Percentiles rank a stretch among this genome's conserved stretches.
These are phyloP conservation scores for Eumaeus atala DNA, from an alignment of 1,140 invertebrate species.

Conservation along the genomic window DNA sequence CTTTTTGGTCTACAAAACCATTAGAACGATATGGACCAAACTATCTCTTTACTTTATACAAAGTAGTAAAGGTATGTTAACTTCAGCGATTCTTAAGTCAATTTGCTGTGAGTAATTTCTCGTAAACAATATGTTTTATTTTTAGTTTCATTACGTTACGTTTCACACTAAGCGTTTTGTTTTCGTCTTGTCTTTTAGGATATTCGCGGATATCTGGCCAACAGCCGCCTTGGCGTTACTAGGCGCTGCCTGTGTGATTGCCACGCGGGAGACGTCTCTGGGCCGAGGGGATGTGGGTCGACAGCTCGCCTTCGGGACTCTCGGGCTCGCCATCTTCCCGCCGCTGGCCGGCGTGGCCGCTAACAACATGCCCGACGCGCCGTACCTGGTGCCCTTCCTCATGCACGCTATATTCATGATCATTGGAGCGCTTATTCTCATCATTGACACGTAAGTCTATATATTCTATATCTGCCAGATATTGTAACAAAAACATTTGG, in stretches of 20 bases:
- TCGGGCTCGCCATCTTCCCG: constrained; percentile 83
- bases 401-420: constrained; percentile 78
- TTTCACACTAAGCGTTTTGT: too few species aligned
- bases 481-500: too few species aligned
- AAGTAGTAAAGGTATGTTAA: too few species aligned
- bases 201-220: constrained; percentile 85
- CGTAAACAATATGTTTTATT: too few species aligned
- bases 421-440: constrained; percentile 78
- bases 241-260: constrained; percentile 85
- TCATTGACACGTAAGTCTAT: constrained; percentile 74
- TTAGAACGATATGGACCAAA: too few species aligned
- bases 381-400: constrained; percentile 74
- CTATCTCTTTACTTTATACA: too few species aligned
- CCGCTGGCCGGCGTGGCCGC: constrained; percentile 78
- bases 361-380: constrained; percentile 43
- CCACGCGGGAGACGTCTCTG: constrained; percentile 84
- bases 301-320: constrained; percentile 84
- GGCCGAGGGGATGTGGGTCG: constrained; percentile 86
- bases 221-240: constrained; percentile 81
- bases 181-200: constrained; percentile 51
- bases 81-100: too few species aligned
- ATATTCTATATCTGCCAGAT: too few species aligned
- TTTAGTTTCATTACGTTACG: too few species aligned
- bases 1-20: too few species aligned
- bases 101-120: too few species aligned